Conservation (phyloP, 2,113 vertebrate genomes). For the Meriones unguiculatus region DNA sequence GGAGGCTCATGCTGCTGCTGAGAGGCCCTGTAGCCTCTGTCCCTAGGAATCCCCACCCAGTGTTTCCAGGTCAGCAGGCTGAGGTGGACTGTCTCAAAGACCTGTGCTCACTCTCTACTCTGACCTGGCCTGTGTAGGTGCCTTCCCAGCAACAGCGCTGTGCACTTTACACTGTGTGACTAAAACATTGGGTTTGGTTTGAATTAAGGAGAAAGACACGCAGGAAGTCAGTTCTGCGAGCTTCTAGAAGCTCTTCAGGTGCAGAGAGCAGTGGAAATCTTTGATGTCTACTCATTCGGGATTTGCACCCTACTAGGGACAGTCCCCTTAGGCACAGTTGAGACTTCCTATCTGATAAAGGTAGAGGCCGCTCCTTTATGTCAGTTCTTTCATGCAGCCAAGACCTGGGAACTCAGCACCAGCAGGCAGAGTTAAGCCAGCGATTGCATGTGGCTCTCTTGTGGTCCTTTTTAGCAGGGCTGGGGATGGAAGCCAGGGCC, state of each 20-base stretch:
- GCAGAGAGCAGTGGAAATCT: constrained; percentile 73
- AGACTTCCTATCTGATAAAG: constrained; percentile 46
- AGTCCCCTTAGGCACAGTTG: constrained; percentile 34
- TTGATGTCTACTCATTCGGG: constrained; percentile 69
- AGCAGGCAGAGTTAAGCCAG: neutral
- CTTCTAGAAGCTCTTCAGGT: constrained; percentile 75
- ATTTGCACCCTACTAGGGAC: constrained; percentile 66
- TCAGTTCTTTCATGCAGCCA: neutral
- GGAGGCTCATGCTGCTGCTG: neutral
- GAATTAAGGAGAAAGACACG: constrained; percentile 46
- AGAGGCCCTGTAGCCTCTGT: neutral
- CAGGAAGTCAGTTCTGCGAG: constrained; percentile 74
- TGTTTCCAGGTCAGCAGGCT: neutral
- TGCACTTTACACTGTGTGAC: constrained; percentile 20
- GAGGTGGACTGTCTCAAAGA: constrained; percentile 1
- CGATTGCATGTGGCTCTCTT: neutral
- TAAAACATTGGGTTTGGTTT: constrained; percentile 63
- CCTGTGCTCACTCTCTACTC: neutral
- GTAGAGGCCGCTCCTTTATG: neutral
- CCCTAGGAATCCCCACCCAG: neutral
- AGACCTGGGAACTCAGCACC: neutral
- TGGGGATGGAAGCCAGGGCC: neutral
- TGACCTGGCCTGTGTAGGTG: neutral
- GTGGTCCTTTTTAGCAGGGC: neutral
- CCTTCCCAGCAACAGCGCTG: neutral